Evolutionary conservation across 2,113 vertebrate species (phyloP).

Genomic region (Rostratula benghalensis): DNA sequence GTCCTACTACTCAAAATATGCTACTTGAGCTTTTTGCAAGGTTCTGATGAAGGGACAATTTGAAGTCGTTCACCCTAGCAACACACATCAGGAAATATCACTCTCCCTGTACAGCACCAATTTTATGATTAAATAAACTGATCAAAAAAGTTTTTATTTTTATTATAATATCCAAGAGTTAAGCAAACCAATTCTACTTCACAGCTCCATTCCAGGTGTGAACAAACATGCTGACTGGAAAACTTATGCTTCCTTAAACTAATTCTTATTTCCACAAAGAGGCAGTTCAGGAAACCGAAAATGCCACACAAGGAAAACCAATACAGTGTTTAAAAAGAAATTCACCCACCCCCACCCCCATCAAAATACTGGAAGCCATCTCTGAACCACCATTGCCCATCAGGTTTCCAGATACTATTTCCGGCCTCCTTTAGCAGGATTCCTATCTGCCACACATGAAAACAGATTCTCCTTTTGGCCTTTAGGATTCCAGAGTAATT

Average conservation of each 20-base stretch:
- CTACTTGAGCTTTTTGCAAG: slow-evolving; percentile 31
- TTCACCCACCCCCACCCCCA: no score
- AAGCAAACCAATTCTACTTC: slow-evolving; percentile 15
- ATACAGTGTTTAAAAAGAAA: not conserved
- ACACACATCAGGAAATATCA: slow-evolving; percentile 41
- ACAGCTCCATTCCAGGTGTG: not conserved
- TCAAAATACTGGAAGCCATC: not conserved
- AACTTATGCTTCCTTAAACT: not conserved
- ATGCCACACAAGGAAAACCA: not conserved
- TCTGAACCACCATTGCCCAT: not conserved
- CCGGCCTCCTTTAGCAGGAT: not conserved
- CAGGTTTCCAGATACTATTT: not conserved
- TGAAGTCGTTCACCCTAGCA: slow-evolving; percentile 50
- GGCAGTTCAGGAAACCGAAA: not conserved
- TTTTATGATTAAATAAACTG: slow-evolving; percentile 28
- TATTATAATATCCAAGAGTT: not conserved
- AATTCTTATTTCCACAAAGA: slow-evolving; percentile 38
- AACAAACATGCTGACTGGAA: not conserved
- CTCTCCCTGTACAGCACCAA: not conserved
- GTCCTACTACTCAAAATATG: slow-evolving; percentile 42
- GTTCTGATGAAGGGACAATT: slow-evolving; percentile 34
- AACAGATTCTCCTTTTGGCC: not conserved
- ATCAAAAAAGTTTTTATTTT: not conserved
- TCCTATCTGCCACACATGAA: not conserved
- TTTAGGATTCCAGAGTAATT: not conserved